Base-by-base conservation (phyloP, 2,888 invertebrate genomes). In the Macrosiphum euphorbiae region DNA sequence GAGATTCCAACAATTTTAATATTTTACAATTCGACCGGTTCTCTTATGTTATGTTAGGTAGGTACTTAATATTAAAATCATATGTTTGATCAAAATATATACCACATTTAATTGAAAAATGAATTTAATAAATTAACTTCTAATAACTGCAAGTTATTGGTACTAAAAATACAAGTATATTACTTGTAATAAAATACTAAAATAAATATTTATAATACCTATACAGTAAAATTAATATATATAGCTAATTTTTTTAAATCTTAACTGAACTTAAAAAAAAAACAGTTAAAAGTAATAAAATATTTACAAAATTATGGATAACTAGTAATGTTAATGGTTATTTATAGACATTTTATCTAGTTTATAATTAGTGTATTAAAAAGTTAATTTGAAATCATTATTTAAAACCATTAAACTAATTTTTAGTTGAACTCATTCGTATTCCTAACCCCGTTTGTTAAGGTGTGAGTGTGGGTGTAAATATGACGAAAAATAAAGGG, bases 11-110 rank as follows among this genome's bases (percentile, higher is more conserved):
- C 84, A 91, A 55, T 91, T 28, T 55, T 44, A 84, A 78, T 35
- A 78, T 78, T 78, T 78, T 91, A 84, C 1, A 20, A 55, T 85
- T n/a, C n/a, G n/a, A 67, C 90, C 61, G 10, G 41, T 55, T 28
- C 13, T 52, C 8, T 0, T 26, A 91, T 55, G 7, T 78, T 78
- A 84, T 24, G 84, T 91, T 91, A n/a, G n/a, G n/a, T n/a, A n/a
- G n/a, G n/a, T n/a, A 91, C 84, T 41, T 84, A 84, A 84, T 44
- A 90, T 41, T 26, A 8, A 50, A 78, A 90, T 52, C 52, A 84
- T 24, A 78, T 20, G 20, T 78, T 35, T 20, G 20, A 78, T 78
- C 2, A 78, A 78, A 78, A 24, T 78, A 52, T 78, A 41, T 52
- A 90, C 50, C n/a, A 52, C 35, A 89, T 58, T 89, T 3, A 89